Conservation (phyloP, 1,140 invertebrate species). For the Aphis craccivora region DNA sequence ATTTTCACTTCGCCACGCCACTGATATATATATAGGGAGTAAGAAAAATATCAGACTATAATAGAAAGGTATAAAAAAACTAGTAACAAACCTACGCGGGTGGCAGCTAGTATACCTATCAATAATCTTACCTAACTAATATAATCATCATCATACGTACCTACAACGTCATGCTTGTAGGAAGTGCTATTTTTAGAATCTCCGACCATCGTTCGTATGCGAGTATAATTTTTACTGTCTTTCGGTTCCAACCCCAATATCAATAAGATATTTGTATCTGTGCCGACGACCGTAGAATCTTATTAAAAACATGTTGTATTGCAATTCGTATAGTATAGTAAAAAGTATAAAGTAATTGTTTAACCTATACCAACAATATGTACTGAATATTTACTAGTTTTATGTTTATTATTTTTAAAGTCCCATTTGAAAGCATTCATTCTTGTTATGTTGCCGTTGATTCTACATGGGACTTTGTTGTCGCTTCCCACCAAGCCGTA, state of each 20-base stretch:
- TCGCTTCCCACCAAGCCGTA: not conserved
- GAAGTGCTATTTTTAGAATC: not conserved
- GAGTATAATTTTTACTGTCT: constrained; percentile 24
- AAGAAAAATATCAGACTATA: too few species aligned
- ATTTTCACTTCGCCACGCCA: too few species aligned
- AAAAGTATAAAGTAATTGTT: too few species aligned
- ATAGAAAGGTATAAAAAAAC: too few species aligned
- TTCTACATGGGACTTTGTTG: not conserved
- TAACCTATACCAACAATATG: not conserved
- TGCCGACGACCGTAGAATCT: not conserved
- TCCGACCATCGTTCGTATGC: not conserved
- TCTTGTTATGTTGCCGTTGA: not conserved
- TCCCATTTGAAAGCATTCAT: not conserved
- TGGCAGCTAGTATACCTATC: too few species aligned
- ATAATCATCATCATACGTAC: not conserved
- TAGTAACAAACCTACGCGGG: too few species aligned
- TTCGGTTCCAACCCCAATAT: not conserved
- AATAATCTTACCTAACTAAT: too few species aligned
- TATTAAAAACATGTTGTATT: not conserved
- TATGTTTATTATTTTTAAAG: not conserved
- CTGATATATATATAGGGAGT: too few species aligned
- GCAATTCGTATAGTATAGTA: too few species aligned
- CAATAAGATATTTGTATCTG: not conserved
- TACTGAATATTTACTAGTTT: not conserved
- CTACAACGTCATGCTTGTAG: constrained; percentile 3